Percentiles rank a stretch among this genome's conserved stretches.
Conservation (phyloP, 2,113 vertebrate genomes). For the Acanthochromis polyacanthus region DNA sequence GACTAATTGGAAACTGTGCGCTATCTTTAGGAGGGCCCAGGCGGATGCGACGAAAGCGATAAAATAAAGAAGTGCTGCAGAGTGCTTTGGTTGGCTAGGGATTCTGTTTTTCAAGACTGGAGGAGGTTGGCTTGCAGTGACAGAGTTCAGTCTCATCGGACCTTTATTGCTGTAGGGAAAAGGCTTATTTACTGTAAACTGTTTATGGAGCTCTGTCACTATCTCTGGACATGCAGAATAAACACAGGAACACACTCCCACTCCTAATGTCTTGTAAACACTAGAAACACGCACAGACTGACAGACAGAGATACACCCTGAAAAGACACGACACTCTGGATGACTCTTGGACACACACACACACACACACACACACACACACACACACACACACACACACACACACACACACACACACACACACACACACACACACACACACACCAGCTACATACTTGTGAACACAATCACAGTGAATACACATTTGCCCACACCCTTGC, state of each 20-base stretch:
- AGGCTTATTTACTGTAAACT: slow-evolving; percentile 82
- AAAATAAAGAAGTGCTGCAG: slow-evolving; percentile 68
- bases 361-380: slow-evolving; percentile 17
- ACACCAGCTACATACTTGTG: slow-evolving; percentile 63
- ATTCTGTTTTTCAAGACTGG: slow-evolving; percentile 63
- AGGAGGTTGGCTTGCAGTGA: slow-evolving; percentile 64
- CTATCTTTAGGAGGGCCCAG: slow-evolving; percentile 63
- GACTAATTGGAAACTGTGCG: slow-evolving; percentile 66
- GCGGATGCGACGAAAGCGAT: slow-evolving; percentile 64
- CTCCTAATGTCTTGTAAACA: slow-evolving; percentile 81
- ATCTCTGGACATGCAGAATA: slow-evolving; percentile 79
- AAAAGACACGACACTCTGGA: slow-evolving; percentile 55
- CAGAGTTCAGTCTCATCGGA: slow-evolving; percentile 82
- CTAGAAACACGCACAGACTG: slow-evolving; percentile 67
- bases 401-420: slow-evolving; percentile 25
- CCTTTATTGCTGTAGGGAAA: slow-evolving; percentile 81
- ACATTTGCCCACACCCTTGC: slow-evolving; percentile 59
- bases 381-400: slow-evolving; percentile 13
- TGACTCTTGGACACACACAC: slow-evolving; percentile 27
- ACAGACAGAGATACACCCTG: slow-evolving; percentile 63
- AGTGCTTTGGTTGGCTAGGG: slow-evolving; percentile 70
- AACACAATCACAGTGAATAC: slow-evolving; percentile 67
- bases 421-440: not conserved
- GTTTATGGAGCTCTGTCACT: slow-evolving; percentile 81
- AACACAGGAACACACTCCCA: slow-evolving; percentile 85